phyloP scores from a whole-genome alignment of 2,797 vertebrate genomes.

The Mus spretus region DNA sequence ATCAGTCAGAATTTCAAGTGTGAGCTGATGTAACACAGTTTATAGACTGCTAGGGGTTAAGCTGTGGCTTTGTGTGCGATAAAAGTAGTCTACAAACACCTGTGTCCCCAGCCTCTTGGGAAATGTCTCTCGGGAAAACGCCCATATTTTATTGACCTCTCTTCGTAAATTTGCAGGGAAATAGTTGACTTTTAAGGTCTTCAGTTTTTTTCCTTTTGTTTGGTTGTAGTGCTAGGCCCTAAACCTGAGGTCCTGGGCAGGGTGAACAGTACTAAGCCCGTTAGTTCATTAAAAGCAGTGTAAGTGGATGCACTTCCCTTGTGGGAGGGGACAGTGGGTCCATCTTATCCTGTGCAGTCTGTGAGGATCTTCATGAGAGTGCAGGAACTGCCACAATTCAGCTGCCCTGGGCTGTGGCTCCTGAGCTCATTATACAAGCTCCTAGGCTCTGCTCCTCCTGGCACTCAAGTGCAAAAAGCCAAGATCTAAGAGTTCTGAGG shows the following conservation, averaged over 20 bases:
- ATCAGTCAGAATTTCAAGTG: neutral
- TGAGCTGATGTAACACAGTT: neutral
- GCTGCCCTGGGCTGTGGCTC: neutral
- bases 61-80: neutral
- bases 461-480: neutral
- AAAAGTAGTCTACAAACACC: neutral
- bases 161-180: constrained; percentile 10
- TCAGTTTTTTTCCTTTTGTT: neutral
- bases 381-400: neutral
- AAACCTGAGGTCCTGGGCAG: neutral
- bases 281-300: neutral
- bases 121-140: neutral
- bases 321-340: neutral
- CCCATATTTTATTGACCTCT: neutral
- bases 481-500: neutral
- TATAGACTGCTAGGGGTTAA: neutral
- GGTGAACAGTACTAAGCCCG: neutral
- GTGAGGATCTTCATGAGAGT: neutral
- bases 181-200: neutral
- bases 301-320: neutral
- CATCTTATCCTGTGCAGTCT: neutral
- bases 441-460: neutral
- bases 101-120: neutral
- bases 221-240: neutral
- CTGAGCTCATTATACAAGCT: neutral